phyloP scores from a whole-genome alignment of 2,888 invertebrate genomes.

The Hoplodrina blanda region DNA sequence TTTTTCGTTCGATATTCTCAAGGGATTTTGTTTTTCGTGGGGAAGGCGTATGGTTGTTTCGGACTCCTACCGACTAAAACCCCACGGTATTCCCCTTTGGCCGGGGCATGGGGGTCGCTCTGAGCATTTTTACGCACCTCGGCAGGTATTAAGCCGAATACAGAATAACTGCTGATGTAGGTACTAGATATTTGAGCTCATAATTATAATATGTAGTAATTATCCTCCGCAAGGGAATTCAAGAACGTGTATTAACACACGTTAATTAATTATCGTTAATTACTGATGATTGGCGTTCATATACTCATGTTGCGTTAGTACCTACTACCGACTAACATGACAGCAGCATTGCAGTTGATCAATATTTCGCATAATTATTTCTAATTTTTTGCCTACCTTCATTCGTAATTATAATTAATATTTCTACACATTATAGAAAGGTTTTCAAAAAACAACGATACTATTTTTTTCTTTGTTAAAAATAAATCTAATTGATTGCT shows the following conservation, averaged over 20 bases:
- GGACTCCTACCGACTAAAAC: no score
- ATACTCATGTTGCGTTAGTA: constrained; percentile 35
- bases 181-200: background rate
- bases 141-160: no score
- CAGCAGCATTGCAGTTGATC: constrained; percentile 21
- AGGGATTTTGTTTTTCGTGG: no score
- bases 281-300: constrained; percentile 34
- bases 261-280: constrained; percentile 45
- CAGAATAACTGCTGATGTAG: no score
- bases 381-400: constrained; percentile 14
- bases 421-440: constrained; percentile 3
- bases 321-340: constrained; percentile 9
- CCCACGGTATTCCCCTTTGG: no score
- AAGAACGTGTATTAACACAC: constrained; percentile 30
- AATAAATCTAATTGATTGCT: background rate
- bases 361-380: constrained; percentile 20
- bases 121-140: no score
- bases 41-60: no score
- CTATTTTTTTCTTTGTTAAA: background rate
- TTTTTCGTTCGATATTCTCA: no score
- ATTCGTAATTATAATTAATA: background rate
- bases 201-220: background rate
- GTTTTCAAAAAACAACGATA: background rate
- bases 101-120: no score
- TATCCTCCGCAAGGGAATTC: constrained; percentile 19